Evolutionary conservation across 2,797 vertebrate genomes (phyloP).

Genomic region (Salmo trutta): DNA sequence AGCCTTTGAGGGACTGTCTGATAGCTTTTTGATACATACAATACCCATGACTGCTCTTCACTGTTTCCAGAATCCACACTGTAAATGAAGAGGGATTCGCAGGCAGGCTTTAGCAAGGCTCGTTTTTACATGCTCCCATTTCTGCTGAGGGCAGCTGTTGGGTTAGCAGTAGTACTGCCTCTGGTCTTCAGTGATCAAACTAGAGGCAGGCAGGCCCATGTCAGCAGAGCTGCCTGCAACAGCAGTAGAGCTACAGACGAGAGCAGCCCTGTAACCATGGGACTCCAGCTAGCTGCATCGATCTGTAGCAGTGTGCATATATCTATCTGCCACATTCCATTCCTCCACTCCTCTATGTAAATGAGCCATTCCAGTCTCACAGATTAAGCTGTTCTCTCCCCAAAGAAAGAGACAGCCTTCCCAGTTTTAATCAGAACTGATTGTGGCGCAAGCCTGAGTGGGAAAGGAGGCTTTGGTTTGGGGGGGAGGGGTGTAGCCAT

Average conservation of each 20-base stretch:
- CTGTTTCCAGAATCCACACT: neutral
- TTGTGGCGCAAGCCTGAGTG: slow-evolving; percentile 32
- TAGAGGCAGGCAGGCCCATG: no score
- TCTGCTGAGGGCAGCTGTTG: slow-evolving; percentile 23
- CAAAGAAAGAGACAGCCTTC: slow-evolving; percentile 20
- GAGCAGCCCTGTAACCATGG: no score
- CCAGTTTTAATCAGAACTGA: slow-evolving; percentile 38
- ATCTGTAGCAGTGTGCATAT: slow-evolving; percentile 26
- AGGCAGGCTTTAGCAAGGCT: neutral
- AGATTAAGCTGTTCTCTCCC: slow-evolving; percentile 33
- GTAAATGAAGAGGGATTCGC: neutral
- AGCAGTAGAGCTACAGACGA: no score
- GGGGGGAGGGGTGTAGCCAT: slow-evolving; percentile 19
- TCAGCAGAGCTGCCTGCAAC: no score
- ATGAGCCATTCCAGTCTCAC: slow-evolving; percentile 28
- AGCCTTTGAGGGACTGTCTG: neutral
- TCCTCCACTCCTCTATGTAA: slow-evolving; percentile 31
- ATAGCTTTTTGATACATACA: slow-evolving; percentile 2
- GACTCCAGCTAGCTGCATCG: slow-evolving; percentile 23
- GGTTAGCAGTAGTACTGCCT: slow-evolving; percentile 4
- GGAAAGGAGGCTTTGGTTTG: neutral
- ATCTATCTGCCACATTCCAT: neutral
- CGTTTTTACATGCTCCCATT: slow-evolving; percentile 22
- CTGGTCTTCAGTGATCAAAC: slow-evolving; percentile 15
- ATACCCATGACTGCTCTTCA: slow-evolving; percentile 7